Percentiles rank a stretch among this genome's conserved stretches.
Evolutionary conservation across 2,797 vertebrate species (phyloP).

Genomic region (Microctenopoma steveboyesi): DNA sequence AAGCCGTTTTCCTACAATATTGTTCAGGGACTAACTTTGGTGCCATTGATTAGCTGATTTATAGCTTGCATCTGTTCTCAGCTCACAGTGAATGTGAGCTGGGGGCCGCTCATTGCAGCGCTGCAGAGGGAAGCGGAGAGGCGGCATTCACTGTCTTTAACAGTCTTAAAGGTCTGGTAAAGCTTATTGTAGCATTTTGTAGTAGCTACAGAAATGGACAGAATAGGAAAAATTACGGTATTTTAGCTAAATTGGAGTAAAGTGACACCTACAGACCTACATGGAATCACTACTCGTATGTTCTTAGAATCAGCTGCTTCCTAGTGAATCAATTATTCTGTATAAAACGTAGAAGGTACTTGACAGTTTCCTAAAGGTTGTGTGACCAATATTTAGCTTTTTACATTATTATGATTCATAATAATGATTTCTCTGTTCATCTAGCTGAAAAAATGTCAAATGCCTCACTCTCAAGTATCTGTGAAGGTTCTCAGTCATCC

Average conservation of each 20-base stretch:
- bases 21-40: slow-evolving; percentile 75
- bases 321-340: not conserved
- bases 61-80: slow-evolving; percentile 63
- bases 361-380: not conserved
- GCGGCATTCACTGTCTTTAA: not conserved
- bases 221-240: not conserved
- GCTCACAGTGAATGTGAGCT: slow-evolving; percentile 40
- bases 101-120: slow-evolving; percentile 39
- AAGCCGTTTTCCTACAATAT: slow-evolving; percentile 73
- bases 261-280: not conserved
- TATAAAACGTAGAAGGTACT: not conserved
- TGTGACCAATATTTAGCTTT: not conserved
- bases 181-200: slow-evolving; percentile 13
- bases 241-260: not conserved
- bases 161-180: not conserved
- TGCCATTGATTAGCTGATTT: slow-evolving; percentile 76
- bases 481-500: too few relatives aligned
- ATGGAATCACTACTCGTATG: not conserved
- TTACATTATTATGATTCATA: not conserved
- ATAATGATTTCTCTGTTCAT: too few relatives aligned
- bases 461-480: too few relatives aligned
- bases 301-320: not conserved
- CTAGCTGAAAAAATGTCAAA: too few relatives aligned
- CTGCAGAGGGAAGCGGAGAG: not conserved
- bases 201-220: slow-evolving; percentile 7